phyloP scores from a whole-genome alignment of 2,797 vertebrate genomes.

The Lagothrix lagotricha region DNA sequence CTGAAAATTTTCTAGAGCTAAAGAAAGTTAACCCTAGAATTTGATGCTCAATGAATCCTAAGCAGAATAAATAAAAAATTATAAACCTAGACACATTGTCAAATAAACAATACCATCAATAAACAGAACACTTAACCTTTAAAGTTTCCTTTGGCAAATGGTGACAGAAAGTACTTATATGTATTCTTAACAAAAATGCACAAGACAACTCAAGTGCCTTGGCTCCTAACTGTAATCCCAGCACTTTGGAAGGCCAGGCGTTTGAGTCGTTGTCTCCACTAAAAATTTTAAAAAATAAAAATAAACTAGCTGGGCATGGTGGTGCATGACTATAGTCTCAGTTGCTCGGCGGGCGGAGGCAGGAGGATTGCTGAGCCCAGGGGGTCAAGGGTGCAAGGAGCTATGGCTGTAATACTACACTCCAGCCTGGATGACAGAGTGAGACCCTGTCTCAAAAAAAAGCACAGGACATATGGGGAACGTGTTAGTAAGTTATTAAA shows the following conservation, averaged over 20 bases:
- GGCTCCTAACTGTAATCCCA: neutral
- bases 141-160: neutral
- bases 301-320: too few species aligned
- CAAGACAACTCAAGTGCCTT: neutral
- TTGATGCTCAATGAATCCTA: neutral
- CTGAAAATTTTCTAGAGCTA: neutral
- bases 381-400: neutral
- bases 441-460: neutral
- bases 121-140: neutral
- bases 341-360: too few species aligned
- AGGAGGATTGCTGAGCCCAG: neutral
- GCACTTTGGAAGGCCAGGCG: neutral
- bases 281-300: neutral
- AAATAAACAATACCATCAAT: neutral
- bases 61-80: constrained; percentile 2
- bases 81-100: neutral
- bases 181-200: neutral
- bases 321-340: too few species aligned
- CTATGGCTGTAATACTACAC: neutral
- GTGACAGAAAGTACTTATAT: neutral
- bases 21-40: neutral
- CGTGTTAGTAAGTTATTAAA: neutral
- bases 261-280: neutral
- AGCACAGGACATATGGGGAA: neutral
- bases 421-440: neutral